phyloP scores from a whole-genome alignment of 2,797 vertebrate species.

The Coranthus polyacanthus region DNA sequence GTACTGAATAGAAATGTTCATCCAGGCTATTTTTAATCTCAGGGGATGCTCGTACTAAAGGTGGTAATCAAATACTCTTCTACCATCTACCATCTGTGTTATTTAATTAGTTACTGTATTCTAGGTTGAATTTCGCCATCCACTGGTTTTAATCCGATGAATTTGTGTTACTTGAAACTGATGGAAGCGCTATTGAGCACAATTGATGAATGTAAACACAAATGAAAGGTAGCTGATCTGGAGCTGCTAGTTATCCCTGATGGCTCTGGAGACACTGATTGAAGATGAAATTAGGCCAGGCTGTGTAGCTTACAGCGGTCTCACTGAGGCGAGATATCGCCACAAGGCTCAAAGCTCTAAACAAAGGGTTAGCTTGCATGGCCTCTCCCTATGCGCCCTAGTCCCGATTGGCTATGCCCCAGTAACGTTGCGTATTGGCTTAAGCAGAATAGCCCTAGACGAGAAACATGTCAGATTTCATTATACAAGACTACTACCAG shows the following conservation, averaged over 20 bases:
- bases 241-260: constrained; percentile 70
- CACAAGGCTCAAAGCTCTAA: constrained; percentile 73
- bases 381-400: constrained; percentile 63
- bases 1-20: constrained; percentile 52
- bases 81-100: constrained; percentile 66
- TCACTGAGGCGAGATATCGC: constrained; percentile 72
- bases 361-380: constrained; percentile 79
- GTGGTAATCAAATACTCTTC: constrained; percentile 62
- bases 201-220: constrained; percentile 56
- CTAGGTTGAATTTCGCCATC: constrained; percentile 18
- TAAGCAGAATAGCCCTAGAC: constrained; percentile 77
- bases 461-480: constrained; percentile 79
- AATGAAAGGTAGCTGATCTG: constrained; percentile 39
- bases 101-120: constrained; percentile 48
- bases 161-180: constrained; percentile 40
- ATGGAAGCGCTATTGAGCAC: constrained; percentile 36
- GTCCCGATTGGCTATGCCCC: constrained; percentile 75
- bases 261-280: constrained; percentile 79
- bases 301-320: constrained; percentile 65
- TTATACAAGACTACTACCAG: constrained; percentile 69
- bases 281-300: constrained; percentile 85
- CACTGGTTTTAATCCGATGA: constrained; percentile 16
- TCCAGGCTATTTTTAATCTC: constrained; percentile 74
- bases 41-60: constrained; percentile 55
- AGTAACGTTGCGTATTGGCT: constrained; percentile 77